Evolutionary conservation across 37 sponge, comb jelly and placozoan genomes (phyloP).

Genomic region (Halichondria panicea): DNA sequence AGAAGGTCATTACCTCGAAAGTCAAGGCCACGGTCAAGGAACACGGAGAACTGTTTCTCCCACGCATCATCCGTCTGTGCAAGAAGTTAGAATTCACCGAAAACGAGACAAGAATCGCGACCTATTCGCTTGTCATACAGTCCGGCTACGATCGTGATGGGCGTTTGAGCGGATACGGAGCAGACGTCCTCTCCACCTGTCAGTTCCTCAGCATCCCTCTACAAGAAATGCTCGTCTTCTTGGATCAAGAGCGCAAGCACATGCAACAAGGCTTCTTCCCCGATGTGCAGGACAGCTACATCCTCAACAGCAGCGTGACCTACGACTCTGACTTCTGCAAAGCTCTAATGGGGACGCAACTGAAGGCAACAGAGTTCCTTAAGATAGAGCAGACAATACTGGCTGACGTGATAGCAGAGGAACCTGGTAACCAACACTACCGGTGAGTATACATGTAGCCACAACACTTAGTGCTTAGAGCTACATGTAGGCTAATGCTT

Average conservation of each 20-base stretch:
- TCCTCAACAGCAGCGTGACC: slow-evolving; percentile 40
- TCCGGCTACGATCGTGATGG: slow-evolving; percentile 11
- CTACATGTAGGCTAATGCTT: too few species aligned
- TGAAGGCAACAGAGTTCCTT: slow-evolving; percentile 63
- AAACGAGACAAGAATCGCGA: slow-evolving; percentile 45
- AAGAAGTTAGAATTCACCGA: slow-evolving; percentile 57
- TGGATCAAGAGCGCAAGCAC: slow-evolving; percentile 43
- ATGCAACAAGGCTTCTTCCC: slow-evolving; percentile 81
- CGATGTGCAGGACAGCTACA: slow-evolving; percentile 63
- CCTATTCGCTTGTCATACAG: slow-evolving; percentile 22
- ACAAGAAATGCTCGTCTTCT: slow-evolving; percentile 37
- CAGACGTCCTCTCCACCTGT: slow-evolving; percentile 11
- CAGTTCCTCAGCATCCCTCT: slow-evolving; percentile 16
- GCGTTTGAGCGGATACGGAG: background rate
- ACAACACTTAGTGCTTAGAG: too few species aligned
- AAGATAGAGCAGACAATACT: slow-evolving; percentile 69
- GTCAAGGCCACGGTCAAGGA: slow-evolving; percentile 48
- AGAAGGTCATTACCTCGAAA: slow-evolving; percentile 15
- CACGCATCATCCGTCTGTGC: slow-evolving; percentile 64
- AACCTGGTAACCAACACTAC: slow-evolving; percentile 57
- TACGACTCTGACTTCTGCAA: slow-evolving; percentile 56
- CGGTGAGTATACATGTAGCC: too few species aligned
- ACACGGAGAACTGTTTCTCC: slow-evolving; percentile 51
- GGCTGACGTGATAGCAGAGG: slow-evolving; percentile 75
- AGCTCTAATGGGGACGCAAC: slow-evolving; percentile 52